Base-by-base conservation (phyloP, 2,113 vertebrate species). In the Ptilorrhoa leucosticta region DNA sequence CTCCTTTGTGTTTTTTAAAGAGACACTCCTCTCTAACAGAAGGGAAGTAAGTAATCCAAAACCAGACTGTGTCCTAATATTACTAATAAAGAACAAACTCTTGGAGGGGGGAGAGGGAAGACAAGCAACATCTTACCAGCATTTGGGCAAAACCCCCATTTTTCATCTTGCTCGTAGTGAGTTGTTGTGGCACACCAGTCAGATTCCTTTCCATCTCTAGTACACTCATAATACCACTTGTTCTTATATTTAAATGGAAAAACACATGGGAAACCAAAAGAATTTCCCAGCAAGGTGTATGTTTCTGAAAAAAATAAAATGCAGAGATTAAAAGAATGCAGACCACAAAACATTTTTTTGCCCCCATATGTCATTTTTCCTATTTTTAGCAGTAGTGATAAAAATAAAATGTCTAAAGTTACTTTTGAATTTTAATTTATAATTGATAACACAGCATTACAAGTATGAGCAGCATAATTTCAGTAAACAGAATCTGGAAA, bases 81-180 rank as follows among this genome's bases (percentile, higher is more conserved):
- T 80, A 76, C 24, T 57, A 73, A 31, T 6, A 27, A 75, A 68
- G 60, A 84, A 20, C 54, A 80, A 53, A 80, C 42, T 71, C 54
- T 70, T 79, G 61, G 48, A 75, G 66, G 24, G 0, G 7, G 19
- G 2, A 22, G 28, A 58, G 31, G 57, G 37, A 86, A 82, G 35
- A 79, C 18, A 57, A 76, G 45, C 10, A 75, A 75, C n/a, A 79
- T 83, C 97, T 98, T 98, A 99, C 99, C 98, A 96, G 98, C 96
- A 92, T 97, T 98, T 8, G 99, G 98, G 90, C 99, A 99, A 97
- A 99, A 98, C 11, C 99, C 99, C 99, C 99, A 99, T 97, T 98
- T 98, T 93, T 99, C 98, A 15, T 98, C 98, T 84, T 97, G 96
- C 68, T 99, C 99, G 5, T 99, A 99, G 77, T 96, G 95, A 82